phyloP scores from a whole-genome alignment of 30 jellyfish, hydroid and myxozoan species.

The Aurelia aurita complex sp. Pacific region DNA sequence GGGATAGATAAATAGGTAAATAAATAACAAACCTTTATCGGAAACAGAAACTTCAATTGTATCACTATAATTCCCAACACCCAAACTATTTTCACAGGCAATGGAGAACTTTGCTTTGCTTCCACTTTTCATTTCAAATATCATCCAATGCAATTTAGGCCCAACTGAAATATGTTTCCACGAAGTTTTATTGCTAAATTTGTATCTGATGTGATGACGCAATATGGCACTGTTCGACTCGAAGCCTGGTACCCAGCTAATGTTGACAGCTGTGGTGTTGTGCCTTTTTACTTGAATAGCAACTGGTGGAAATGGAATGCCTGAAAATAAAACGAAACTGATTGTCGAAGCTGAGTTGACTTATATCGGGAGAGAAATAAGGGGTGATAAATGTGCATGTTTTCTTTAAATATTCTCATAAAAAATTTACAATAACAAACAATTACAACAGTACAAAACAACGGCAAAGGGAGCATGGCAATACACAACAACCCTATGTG shows the following conservation, averaged over 20 bases:
- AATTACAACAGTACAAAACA: no score
- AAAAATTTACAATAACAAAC: no score
- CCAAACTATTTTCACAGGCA: conserved; percentile 85
- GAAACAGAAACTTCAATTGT: conserved; percentile 56
- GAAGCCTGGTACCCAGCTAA: conserved; percentile 79
- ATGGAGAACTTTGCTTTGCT: conserved; percentile 49
- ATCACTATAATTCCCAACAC: conserved; percentile 68
- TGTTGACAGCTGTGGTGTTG: conserved; percentile 52
- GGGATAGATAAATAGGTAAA: no score
- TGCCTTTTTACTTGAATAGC: conserved; percentile 27
- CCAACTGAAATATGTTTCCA: conserved; percentile 20
- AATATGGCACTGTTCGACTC: conserved; percentile 72
- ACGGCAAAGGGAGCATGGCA: no score
- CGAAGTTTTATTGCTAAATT: conserved; percentile 14
- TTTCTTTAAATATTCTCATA: no score
- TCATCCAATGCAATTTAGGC: conserved; percentile 45
- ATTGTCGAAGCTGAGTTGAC: no score
- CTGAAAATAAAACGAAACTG: conserved; percentile 29
- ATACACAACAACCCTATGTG: no score
- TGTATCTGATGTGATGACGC: conserved; percentile 55
- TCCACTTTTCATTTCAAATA: conserved; percentile 27
- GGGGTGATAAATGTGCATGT: no score
- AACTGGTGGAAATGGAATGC: conserved; percentile 77
- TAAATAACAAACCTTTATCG: conserved; percentile 50
- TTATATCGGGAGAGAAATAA: no score